A percentile compares a stretch with the other conserved stretches of the same genome.
These are phyloP conservation scores for Linnaemya tessellans DNA, from an alignment of 2,888 invertebrate species.

Conservation along the genomic window DNA sequence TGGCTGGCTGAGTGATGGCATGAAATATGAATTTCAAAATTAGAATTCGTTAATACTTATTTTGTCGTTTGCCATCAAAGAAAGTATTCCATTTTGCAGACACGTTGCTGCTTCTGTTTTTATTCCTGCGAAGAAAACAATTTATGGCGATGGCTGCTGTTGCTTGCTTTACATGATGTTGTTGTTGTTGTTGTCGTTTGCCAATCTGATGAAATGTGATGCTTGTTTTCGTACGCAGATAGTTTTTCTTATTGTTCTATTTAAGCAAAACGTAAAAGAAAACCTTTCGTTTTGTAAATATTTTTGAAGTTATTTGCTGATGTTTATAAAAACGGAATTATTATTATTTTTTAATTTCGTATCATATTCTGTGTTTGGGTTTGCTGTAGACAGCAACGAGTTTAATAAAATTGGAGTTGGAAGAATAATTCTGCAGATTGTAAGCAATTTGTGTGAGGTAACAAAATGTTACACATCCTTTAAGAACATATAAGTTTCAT, in stretches of 20 bases:
- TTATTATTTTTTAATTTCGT: background rate
- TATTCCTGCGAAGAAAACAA: conserved; percentile 11
- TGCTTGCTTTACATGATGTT: no score
- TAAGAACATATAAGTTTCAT: no score
- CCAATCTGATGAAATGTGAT: conserved; percentile 56
- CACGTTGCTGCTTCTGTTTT: background rate
- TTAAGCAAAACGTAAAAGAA: conserved; percentile 8
- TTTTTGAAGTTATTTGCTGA: conserved; percentile 24
- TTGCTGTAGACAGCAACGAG: no score
- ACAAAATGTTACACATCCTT: no score
- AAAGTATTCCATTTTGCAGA: background rate
- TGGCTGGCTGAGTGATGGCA: background rate
- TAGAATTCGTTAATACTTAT: background rate
- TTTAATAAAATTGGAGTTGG: no score
- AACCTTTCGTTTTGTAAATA: conserved; percentile 19
- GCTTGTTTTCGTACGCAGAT: conserved; percentile 38
- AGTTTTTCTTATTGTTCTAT: conserved; percentile 17
- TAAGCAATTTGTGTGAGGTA: no score
- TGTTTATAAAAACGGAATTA: conserved; percentile 1
- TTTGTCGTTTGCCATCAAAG: background rate
- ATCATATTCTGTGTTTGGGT: no score
- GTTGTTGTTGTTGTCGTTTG: conserved; percentile 4
- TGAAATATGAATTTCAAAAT: background rate
- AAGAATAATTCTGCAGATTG: no score
- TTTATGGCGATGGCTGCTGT: conserved; percentile 51